phyloP scores from a whole-genome alignment of 1,140 invertebrate species.

The Acromyrmex echinatior region DNA sequence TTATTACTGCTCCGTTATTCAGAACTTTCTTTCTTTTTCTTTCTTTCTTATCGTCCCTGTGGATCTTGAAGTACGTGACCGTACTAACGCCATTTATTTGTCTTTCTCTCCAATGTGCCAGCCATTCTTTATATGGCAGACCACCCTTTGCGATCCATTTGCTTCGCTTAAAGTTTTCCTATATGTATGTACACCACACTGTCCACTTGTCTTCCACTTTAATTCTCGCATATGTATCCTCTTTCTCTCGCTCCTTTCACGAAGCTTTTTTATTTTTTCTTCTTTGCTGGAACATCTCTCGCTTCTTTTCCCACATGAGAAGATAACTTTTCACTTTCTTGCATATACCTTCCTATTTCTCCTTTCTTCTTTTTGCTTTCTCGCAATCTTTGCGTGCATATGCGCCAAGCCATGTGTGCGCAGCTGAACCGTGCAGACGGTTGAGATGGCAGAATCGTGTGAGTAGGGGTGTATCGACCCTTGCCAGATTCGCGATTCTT shows the following conservation, averaged over 20 bases:
- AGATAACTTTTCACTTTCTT: too few species aligned
- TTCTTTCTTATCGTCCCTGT: not conserved
- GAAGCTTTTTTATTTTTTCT: conserved; percentile 47
- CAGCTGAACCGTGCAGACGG: conserved; percentile 43
- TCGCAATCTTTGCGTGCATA: conserved; percentile 54
- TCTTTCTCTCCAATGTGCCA: conserved; percentile 35
- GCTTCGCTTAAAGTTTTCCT: conserved; percentile 39
- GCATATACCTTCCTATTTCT: not conserved
- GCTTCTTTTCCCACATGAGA: not conserved
- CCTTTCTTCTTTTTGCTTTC: not conserved
- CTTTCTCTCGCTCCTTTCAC: not conserved
- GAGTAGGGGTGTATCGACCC: conserved; percentile 82
- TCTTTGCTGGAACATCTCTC: conserved; percentile 25
- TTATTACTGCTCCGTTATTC: conserved; percentile 7
- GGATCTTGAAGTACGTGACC: conserved; percentile 58
- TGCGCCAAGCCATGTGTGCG: conserved; percentile 37
- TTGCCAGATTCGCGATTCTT: conserved; percentile 82
- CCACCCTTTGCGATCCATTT: conserved; percentile 30
- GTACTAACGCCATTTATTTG: conserved; percentile 54
- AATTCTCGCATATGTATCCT: not conserved
- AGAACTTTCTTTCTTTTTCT: not conserved
- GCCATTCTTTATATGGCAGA: conserved; percentile 21
- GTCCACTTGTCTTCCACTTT: conserved; percentile 26
- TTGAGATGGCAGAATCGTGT: conserved; percentile 6
- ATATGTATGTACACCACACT: conserved; percentile 26